Conservation (phyloP, 2,888 invertebrate species). For the Metalampra italica region DNA sequence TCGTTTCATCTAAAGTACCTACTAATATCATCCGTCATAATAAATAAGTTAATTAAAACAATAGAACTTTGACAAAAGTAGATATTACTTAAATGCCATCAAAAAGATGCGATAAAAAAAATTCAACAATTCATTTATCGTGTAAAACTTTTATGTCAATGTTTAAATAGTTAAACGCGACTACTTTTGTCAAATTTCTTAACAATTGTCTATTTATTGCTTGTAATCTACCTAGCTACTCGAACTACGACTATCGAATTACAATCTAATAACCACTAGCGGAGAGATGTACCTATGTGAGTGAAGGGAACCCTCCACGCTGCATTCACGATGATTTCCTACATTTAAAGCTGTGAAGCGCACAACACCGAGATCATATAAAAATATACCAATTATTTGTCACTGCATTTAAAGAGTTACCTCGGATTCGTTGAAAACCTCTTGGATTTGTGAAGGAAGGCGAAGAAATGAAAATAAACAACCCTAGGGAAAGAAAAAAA, state of each 20-base stretch:
- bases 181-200: slow-evolving; percentile 59
- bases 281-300: slow-evolving; percentile 7
- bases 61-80: slow-evolving; percentile 59
- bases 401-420: slow-evolving; percentile 14
- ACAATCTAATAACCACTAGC: slow-evolving; percentile 6
- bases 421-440: too few species aligned
- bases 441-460: too few species aligned
- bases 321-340: slow-evolving; percentile 25
- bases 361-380: slow-evolving; percentile 42
- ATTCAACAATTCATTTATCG: slow-evolving; percentile 27
- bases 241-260: slow-evolving; percentile 8
- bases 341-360: slow-evolving; percentile 36
- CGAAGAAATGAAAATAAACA: too few species aligned
- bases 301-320: slow-evolving; percentile 14
- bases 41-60: slow-evolving; percentile 43
- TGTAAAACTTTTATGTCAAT: slow-evolving; percentile 26
- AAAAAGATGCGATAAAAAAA: slow-evolving; percentile 34
- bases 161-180: slow-evolving; percentile 18
- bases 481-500: too few species aligned
- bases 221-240: slow-evolving; percentile 64
- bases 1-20: slow-evolving; percentile 39
- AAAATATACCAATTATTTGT: slow-evolving; percentile 33
- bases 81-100: slow-evolving; percentile 32
- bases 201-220: slow-evolving; percentile 68
- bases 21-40: slow-evolving; percentile 35